phyloP scores from a whole-genome alignment of 2,888 invertebrate species.

The Petrophora chlorosata region DNA sequence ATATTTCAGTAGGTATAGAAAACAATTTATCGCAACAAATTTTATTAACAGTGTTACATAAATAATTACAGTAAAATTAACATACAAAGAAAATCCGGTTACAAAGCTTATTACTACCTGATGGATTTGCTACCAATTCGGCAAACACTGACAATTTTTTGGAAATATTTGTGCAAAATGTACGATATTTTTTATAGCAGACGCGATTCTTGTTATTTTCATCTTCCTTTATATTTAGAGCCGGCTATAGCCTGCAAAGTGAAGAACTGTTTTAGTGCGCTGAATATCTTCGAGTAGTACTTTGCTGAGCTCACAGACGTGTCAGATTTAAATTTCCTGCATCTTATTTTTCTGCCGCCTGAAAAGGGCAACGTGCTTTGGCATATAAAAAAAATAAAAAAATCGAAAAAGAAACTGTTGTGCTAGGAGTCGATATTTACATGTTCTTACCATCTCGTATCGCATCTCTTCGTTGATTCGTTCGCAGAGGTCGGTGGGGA shows the following conservation, averaged over 20 bases:
- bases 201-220: conserved; percentile 12
- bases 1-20: too few species aligned
- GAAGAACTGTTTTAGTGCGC: conserved; percentile 80
- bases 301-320: conserved; percentile 72
- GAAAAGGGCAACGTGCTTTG: conserved; percentile 60
- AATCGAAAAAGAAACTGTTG: conserved; percentile 40
- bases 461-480: conserved; percentile 96
- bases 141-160: conserved; percentile 38
- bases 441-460: conserved; percentile 91
- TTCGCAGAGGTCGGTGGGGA: conserved; percentile 94
- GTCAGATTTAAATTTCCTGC: conserved; percentile 76
- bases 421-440: conserved; percentile 72
- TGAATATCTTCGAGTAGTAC: conserved; percentile 77
- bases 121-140: conserved; percentile 52
- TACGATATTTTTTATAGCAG: conserved; percentile 14
- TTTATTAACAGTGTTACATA: conserved; percentile 72
- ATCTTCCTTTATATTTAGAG: conserved; percentile 78
- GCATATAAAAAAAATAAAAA: conserved; percentile 56
- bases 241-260: conserved; percentile 78
- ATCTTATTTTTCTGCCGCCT: conserved; percentile 81
- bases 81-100: conserved; percentile 63
- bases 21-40: conserved; percentile 58
- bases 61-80: conserved; percentile 69
- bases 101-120: conserved; percentile 55
- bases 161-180: conserved; percentile 32